phyloP scores from a whole-genome alignment of 2,797 vertebrate genomes.

The Craterocephalus amniculus region DNA sequence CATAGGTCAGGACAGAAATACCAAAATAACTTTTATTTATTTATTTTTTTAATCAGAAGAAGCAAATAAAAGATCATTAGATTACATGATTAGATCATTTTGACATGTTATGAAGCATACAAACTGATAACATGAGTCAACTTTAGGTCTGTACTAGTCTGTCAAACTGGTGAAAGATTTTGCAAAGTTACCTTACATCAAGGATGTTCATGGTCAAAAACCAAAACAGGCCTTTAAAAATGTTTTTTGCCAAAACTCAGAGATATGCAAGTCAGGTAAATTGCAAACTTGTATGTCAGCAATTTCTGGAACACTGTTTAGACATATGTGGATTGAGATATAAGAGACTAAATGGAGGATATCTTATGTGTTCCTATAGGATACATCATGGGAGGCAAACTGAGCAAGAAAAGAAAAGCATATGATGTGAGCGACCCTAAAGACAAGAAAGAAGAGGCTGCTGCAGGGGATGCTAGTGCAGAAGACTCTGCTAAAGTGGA shows the following conservation, averaged over 20 bases:
- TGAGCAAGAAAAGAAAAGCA: conserved; percentile 98
- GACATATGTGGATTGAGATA: background rate
- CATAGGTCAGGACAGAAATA: background rate
- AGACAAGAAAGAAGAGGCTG: conserved; percentile 86
- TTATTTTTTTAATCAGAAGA: background rate
- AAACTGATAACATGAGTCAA: background rate
- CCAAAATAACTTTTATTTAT: background rate
- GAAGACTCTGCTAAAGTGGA: conserved; percentile 60
- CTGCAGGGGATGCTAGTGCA: conserved; percentile 41
- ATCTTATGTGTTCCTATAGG: conserved; percentile 62
- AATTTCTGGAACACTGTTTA: conserved; percentile 1
- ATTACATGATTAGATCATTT: background rate
- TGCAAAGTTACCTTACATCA: background rate
- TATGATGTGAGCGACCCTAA: conserved; percentile 94
- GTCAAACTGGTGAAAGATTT: background rate
- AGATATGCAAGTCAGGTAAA: background rate
- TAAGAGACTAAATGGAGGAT: conserved; percentile 1
- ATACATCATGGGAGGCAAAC: conserved; percentile 92
- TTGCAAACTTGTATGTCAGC: conserved; percentile 2
- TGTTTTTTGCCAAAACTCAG: background rate
- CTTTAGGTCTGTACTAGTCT: background rate
- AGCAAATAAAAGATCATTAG: background rate
- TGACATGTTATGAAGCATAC: background rate
- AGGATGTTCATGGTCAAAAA: background rate
- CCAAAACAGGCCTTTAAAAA: background rate